Evolutionary conservation across 1,140 invertebrate genomes (phyloP).

Genomic region (Microplitis demolitor): DNA sequence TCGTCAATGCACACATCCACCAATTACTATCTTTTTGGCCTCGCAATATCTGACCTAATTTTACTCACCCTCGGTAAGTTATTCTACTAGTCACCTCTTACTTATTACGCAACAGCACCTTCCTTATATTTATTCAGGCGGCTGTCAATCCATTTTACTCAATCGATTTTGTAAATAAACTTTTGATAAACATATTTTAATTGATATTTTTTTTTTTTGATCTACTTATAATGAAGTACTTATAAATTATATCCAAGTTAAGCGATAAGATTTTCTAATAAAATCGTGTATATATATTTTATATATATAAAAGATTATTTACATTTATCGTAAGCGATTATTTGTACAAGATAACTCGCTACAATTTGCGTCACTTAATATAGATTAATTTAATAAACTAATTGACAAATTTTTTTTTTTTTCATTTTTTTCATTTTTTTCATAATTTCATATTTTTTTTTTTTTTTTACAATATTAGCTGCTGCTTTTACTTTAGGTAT

Average conservation of each 20-base stretch:
- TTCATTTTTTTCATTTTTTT: not conserved
- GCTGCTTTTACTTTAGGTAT: too few relatives aligned
- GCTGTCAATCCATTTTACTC: too few relatives aligned
- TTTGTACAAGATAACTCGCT: constrained; percentile 33
- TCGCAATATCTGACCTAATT: constrained; percentile 77
- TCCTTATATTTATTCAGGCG: too few relatives aligned
- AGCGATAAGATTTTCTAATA: constrained; percentile 5
- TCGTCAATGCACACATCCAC: constrained; percentile 82
- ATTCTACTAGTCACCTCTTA: not conserved
- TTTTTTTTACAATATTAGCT: too few relatives aligned
- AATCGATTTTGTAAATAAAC: too few relatives aligned
- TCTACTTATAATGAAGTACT: too few relatives aligned
- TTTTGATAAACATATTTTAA: too few relatives aligned
- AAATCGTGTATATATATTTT: not conserved
- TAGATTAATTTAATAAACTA: not conserved
- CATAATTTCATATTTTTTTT: too few relatives aligned
- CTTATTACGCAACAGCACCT: too few relatives aligned
- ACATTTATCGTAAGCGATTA: not conserved
- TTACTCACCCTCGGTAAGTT: constrained; percentile 76
- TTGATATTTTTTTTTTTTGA: too few relatives aligned
- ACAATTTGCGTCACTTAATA: constrained; percentile 36
- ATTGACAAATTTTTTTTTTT: too few relatives aligned
- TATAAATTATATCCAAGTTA: not conserved
- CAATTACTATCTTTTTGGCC: constrained; percentile 92
- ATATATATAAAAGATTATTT: not conserved